These are phyloP conservation scores for Arctia plantaginis DNA, from an alignment of 2,888 invertebrate species.

Conservation along the genomic window DNA sequence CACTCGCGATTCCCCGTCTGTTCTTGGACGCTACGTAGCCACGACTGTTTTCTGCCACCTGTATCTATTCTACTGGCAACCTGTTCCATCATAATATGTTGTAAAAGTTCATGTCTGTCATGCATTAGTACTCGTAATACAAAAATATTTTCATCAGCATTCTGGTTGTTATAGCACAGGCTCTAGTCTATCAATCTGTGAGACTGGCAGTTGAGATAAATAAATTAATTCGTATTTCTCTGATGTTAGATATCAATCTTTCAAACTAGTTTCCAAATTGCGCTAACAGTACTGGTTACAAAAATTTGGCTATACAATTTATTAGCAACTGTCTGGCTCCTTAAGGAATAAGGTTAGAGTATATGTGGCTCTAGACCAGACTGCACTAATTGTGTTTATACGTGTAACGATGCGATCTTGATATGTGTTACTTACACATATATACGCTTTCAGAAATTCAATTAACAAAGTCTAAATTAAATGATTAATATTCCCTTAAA, in stretches of 20 bases:
- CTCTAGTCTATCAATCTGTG: background rate
- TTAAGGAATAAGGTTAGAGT: background rate
- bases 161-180: background rate
- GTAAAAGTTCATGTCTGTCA: background rate
- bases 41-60: background rate
- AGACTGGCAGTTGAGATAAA: background rate
- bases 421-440: background rate
- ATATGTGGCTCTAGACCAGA: background rate
- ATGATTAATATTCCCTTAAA: too few species aligned
- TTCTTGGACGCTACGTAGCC: too few species aligned
- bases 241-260: background rate
- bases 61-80: background rate
- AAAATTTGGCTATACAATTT: background rate
- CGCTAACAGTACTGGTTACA: background rate
- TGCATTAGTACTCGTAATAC: background rate
- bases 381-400: background rate
- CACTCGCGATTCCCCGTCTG: too few species aligned
- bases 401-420: background rate
- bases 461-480: too few species aligned
- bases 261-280: background rate
- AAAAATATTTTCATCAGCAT: background rate
- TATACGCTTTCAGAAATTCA: too few species aligned
- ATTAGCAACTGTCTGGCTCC: background rate
- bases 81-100: background rate
- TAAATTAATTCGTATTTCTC: background rate